Conservation (phyloP, 2,888 invertebrate species). For the Andricus quercusramuli region DNA sequence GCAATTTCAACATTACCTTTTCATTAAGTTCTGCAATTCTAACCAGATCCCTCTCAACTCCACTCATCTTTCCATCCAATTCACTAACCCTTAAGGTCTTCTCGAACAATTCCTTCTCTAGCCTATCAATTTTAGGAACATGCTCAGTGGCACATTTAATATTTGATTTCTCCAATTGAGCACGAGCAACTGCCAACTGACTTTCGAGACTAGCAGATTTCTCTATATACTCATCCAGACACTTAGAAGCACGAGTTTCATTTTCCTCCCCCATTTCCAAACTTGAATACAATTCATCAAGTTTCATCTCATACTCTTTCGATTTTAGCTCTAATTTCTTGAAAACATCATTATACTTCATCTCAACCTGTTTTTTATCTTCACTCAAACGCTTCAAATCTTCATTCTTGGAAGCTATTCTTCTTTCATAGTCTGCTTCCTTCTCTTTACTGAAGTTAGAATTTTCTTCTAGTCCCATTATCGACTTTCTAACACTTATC, state of each 20-base stretch:
- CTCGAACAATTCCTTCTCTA: conserved; percentile 58
- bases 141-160: conserved; percentile 59
- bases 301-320: conserved; percentile 55
- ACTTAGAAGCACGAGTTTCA: conserved; percentile 51
- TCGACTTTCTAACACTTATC: conserved; percentile 57
- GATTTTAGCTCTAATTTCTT: conserved; percentile 47
- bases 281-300: conserved; percentile 54
- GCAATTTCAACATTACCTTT: conserved; percentile 50
- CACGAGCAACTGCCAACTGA: conserved; percentile 57
- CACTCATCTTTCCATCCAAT: conserved; percentile 52
- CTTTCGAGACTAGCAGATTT: conserved; percentile 58
- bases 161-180: conserved; percentile 58
- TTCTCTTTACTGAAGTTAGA: conserved; percentile 55
- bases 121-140: conserved; percentile 59
- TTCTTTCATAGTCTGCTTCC: conserved; percentile 57
- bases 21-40: conserved; percentile 56
- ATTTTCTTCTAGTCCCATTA: conserved; percentile 58
- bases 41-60: conserved; percentile 53
- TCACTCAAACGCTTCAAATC: conserved; percentile 56
- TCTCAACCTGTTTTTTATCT: conserved; percentile 53
- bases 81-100: conserved; percentile 56
- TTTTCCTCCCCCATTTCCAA: conserved; percentile 57
- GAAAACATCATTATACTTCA: conserved; percentile 49
- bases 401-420: conserved; percentile 54
- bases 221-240: conserved; percentile 59